A percentile compares a stretch with the other conserved stretches of the same genome.
Conservation (phyloP, 2,113 vertebrate species). For the Petaurus breviceps region DNA sequence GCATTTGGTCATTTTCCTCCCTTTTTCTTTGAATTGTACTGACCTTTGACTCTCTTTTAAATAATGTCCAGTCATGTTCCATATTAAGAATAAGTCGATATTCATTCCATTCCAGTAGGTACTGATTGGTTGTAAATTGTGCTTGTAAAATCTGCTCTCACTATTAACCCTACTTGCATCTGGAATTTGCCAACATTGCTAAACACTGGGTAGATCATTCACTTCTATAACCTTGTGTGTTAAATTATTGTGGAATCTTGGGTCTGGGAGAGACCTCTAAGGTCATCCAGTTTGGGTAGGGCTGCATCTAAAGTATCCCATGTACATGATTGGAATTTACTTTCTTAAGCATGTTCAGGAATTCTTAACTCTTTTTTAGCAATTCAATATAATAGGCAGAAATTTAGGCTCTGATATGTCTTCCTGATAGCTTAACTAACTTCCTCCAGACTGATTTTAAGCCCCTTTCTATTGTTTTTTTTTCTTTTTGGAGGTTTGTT, state of each 20-base stretch:
- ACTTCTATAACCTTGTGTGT: background rate
- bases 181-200: slow-evolving; percentile 59
- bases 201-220: slow-evolving; percentile 12
- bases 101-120: slow-evolving; percentile 61
- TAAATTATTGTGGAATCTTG: slow-evolving; percentile 49
- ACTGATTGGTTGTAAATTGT: slow-evolving; percentile 72
- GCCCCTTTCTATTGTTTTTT: slow-evolving; percentile 66
- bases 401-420: slow-evolving; percentile 72
- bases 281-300: slow-evolving; percentile 35
- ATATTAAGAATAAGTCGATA: slow-evolving; percentile 68
- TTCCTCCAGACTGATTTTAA: slow-evolving; percentile 72
- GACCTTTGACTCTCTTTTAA: slow-evolving; percentile 51
- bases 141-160: slow-evolving; percentile 69
- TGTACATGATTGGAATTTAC: background rate
- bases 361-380: slow-evolving; percentile 61
- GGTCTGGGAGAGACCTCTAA: slow-evolving; percentile 1
- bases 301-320: background rate
- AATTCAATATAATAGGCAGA: slow-evolving; percentile 69
- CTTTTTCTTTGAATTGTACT: slow-evolving; percentile 19
- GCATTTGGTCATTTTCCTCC: background rate
- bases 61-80: slow-evolving; percentile 43
- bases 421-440: slow-evolving; percentile 73
- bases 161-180: slow-evolving; percentile 63
- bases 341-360: slow-evolving; percentile 51
- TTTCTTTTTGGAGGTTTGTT: slow-evolving; percentile 57